Conservation (phyloP, 2,888 invertebrate species). For the Drosophila falleni region DNA sequence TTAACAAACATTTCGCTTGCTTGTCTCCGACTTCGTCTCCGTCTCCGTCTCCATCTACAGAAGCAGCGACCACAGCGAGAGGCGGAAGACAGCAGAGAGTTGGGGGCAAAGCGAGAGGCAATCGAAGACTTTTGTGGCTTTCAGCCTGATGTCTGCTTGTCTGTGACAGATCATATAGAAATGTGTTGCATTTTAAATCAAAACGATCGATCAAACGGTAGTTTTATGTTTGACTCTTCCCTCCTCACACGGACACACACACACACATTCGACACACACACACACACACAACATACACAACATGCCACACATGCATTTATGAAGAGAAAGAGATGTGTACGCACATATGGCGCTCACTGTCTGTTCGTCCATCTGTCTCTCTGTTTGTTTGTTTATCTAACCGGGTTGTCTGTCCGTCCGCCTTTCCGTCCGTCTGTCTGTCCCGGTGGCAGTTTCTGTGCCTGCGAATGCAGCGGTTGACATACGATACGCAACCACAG, state of each 20-base stretch:
- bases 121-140: conserved; percentile 70
- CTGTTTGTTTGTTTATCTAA: conserved; percentile 46
- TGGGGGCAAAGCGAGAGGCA: conserved; percentile 20
- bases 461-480: conserved; percentile 70
- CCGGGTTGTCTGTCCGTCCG: conserved; percentile 43
- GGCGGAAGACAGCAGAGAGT: neutral
- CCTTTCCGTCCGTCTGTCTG: conserved; percentile 36
- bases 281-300: conserved; percentile 26
- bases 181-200: conserved; percentile 85
- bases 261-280: conserved; percentile 44
- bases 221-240: conserved; percentile 67
- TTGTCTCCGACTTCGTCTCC: conserved; percentile 55
- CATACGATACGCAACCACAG: conserved; percentile 65
- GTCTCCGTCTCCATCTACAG: too few relatives aligned
- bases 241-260: conserved; percentile 42
- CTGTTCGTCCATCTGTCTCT: conserved; percentile 55
- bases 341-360: conserved; percentile 69
- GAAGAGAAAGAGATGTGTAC: conserved; percentile 39
- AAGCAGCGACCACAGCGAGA: conserved; percentile 27
- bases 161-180: conserved; percentile 84
- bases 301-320: conserved; percentile 26
- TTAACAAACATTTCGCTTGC: conserved; percentile 83
- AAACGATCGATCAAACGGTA: conserved; percentile 84
- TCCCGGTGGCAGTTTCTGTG: conserved; percentile 24
- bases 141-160: conserved; percentile 67